phyloP scores from a whole-genome alignment of 1,140 invertebrate genomes.

The Drepana arcuata region DNA sequence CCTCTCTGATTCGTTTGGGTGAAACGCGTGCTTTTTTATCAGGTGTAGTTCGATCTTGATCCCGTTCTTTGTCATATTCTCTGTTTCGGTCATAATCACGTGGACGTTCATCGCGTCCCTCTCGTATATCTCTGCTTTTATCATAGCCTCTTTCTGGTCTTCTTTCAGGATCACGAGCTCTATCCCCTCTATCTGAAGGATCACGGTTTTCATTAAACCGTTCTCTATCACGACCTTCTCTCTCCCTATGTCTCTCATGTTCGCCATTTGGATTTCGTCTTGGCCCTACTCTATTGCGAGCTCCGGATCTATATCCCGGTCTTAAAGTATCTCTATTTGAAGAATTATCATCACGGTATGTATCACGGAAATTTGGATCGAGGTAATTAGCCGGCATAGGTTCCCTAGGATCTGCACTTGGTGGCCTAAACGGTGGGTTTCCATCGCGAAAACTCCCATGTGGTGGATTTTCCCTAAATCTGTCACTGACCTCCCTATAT shows the following conservation, averaged over 20 bases:
- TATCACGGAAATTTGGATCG: constrained; percentile 51
- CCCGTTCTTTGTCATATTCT: constrained; percentile 57
- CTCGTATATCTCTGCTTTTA: constrained; percentile 31
- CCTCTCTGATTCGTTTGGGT: constrained; percentile 52
- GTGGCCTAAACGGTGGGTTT: constrained; percentile 35
- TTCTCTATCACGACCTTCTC: constrained; percentile 45
- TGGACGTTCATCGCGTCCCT: constrained; percentile 35
- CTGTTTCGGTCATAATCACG: constrained; percentile 50
- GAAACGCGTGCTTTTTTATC: constrained; percentile 51
- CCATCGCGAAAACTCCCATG: constrained; percentile 43
- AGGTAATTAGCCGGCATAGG: constrained; percentile 27
- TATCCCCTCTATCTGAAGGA: constrained; percentile 31
- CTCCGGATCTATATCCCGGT: constrained; percentile 32
- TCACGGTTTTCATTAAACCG: constrained; percentile 43
- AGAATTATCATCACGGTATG: constrained; percentile 46
- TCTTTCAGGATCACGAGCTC: constrained; percentile 36
- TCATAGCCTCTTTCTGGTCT: constrained; percentile 31
- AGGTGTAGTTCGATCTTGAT: constrained; percentile 45
- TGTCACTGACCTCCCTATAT: constrained; percentile 47
- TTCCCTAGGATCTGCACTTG: constrained; percentile 48
- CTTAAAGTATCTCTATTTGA: constrained; percentile 29
- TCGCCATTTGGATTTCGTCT: constrained; percentile 50
- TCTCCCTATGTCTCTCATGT: constrained; percentile 46
- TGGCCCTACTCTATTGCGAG: constrained; percentile 37
- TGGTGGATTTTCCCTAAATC: constrained; percentile 44